Evolutionary conservation across 2,797 vertebrate genomes (phyloP).

Genomic region (Ceryle rudis): DNA sequence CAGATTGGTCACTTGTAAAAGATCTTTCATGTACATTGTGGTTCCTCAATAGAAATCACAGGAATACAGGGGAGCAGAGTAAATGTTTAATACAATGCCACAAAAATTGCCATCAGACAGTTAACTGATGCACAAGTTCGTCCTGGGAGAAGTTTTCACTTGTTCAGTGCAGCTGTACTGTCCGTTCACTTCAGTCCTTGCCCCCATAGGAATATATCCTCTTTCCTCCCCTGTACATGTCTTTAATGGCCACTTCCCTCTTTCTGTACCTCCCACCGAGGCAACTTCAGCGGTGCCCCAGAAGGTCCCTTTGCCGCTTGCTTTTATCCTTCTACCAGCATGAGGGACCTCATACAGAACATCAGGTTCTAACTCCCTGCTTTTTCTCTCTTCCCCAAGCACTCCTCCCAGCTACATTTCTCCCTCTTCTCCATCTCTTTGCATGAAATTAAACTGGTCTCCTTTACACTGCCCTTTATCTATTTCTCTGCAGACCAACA

Average conservation of each 20-base stretch:
- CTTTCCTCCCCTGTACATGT: not conserved
- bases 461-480: not conserved
- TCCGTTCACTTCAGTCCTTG: not conserved
- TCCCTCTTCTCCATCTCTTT: not conserved
- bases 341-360: not conserved
- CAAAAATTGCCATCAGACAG: not conserved
- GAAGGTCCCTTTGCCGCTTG: not conserved
- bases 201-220: not conserved
- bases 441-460: not conserved
- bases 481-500: not conserved
- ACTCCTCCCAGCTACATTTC: not conserved
- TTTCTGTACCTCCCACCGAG: not conserved
- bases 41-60: not conserved
- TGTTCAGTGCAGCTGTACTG: not conserved
- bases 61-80: not conserved
- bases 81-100: not conserved
- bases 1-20: constrained; percentile 10
- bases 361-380: not conserved
- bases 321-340: not conserved
- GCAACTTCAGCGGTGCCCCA: not conserved
- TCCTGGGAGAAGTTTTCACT: not conserved
- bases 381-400: not conserved
- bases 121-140: not conserved
- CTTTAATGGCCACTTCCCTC: not conserved
- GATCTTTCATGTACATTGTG: not conserved